Percentiles rank a stretch among this genome's conserved stretches.
Conservation (phyloP, 2,888 invertebrate species). For the Panorpa germanica region DNA sequence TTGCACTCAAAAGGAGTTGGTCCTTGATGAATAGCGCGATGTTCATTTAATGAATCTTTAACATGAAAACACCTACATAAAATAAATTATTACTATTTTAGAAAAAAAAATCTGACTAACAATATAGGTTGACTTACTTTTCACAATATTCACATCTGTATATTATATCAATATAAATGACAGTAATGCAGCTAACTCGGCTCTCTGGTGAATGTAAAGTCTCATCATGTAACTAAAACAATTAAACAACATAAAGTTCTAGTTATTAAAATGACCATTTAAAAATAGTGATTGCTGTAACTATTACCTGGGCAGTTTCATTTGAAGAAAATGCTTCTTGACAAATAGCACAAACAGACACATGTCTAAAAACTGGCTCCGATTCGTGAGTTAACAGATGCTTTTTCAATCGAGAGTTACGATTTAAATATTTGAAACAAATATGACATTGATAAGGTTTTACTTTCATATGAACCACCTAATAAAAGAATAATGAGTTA, state of each 20-base stretch:
- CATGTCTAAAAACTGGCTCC: conserved; percentile 21
- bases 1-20: background rate
- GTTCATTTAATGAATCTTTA: background rate
- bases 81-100: too few relatives aligned
- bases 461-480: conserved; percentile 18
- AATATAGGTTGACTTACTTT: conserved; percentile 1
- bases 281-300: too few relatives aligned
- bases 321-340: conserved; percentile 24
- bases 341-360: conserved; percentile 25
- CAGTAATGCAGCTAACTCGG: too few relatives aligned
- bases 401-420: conserved; percentile 29
- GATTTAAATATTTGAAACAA: conserved; percentile 30
- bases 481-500: conserved; percentile 12
- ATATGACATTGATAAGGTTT: conserved; percentile 36
- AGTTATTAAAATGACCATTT: too few relatives aligned
- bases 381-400: conserved; percentile 31
- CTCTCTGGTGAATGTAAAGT: too few relatives aligned
- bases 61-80: background rate
- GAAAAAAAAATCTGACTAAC: too few relatives aligned
- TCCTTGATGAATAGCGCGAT: background rate
- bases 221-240: too few relatives aligned
- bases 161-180: conserved; percentile 1
- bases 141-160: conserved; percentile 7
- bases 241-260: too few relatives aligned
- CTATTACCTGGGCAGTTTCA: too few relatives aligned